Base-by-base conservation (phyloP, 1,140 invertebrate species). In the Penaeus chinensis region DNA sequence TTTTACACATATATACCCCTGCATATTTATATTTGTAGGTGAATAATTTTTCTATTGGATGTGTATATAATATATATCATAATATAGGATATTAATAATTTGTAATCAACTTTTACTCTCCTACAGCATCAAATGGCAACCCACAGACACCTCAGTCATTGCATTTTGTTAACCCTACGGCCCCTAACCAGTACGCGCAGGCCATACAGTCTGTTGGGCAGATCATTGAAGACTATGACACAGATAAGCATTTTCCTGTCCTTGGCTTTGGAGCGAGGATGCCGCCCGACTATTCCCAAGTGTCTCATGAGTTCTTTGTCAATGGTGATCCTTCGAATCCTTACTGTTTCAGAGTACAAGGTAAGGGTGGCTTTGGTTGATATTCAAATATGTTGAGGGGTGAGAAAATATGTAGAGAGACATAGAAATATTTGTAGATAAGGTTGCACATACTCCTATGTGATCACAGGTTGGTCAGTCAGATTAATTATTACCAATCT, bases 171-270 rank as follows among this genome's bases (percentile, higher is more conserved):
- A 92, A 92, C 89, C 85, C 89, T 22, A 78, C 80, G 62, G 77
- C 82, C 27, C 82, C 92, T 92, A 47, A 95, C 92, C 93, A 94
- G 85, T 95, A 95, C 90, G 93, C 94, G 90, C 92, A 93, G 84
- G 94, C 94, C 37, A 92, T 95, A 11, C 91, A 91, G 80, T 92
- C 94, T 84, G 94, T 95, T 7, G 94, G 94, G 2, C 92, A 94
- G 63, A 95, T 95, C 85, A 94, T 95, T 80, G 93, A 95, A 91
- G 94, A 95, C 91, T 95, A 95, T 90, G 92, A 93, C 87, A 90
- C 88, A 47, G 93, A 93, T 88, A 94, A 94, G 90, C 89, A 93
- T 91, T 94, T 94, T 91, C 93, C 94, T 69, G 93, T 93, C 13
- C 91, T 94, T n/a, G 94, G 94, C 47, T 94, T 94, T 92, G 94